Evolutionary conservation across 2,113 vertebrate genomes (phyloP).

Genomic region (Dasypus novemcinctus): DNA sequence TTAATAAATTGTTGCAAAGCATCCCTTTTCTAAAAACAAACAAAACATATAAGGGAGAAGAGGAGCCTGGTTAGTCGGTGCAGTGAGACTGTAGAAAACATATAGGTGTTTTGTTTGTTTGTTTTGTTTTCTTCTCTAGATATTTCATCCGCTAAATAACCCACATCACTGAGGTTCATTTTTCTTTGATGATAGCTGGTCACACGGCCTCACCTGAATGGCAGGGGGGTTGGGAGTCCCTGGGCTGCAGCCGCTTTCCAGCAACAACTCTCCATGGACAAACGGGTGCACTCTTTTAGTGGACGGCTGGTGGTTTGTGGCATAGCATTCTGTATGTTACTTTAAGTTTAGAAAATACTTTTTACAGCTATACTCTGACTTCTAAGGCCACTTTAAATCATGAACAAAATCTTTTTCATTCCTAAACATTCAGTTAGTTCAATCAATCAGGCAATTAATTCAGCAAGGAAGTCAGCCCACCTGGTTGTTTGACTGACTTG

Average conservation of each 20-base stretch:
- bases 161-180: neutral
- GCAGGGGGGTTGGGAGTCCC: neutral
- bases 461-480: neutral
- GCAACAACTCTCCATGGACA: neutral
- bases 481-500: neutral
- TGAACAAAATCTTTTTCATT: neutral
- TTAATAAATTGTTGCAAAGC: neutral
- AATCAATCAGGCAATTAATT: neutral
- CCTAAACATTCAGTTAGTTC: neutral
- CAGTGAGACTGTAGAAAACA: neutral
- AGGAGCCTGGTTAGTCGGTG: neutral
- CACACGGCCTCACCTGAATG: neutral
- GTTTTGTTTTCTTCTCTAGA: neutral
- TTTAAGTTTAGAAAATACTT: neutral
- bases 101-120: neutral
- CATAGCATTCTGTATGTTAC: neutral
- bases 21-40: neutral
- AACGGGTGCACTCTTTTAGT: neutral
- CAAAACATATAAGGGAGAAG: neutral
- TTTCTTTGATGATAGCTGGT: neutral
- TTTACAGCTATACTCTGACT: neutral
- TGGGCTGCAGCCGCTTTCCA: neutral
- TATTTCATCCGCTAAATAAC: neutral
- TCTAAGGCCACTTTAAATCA: slow-evolving; percentile 7
- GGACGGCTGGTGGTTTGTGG: neutral